phyloP scores from a whole-genome alignment of 1,140 invertebrate species.

The Hydropsyche tenuis region DNA sequence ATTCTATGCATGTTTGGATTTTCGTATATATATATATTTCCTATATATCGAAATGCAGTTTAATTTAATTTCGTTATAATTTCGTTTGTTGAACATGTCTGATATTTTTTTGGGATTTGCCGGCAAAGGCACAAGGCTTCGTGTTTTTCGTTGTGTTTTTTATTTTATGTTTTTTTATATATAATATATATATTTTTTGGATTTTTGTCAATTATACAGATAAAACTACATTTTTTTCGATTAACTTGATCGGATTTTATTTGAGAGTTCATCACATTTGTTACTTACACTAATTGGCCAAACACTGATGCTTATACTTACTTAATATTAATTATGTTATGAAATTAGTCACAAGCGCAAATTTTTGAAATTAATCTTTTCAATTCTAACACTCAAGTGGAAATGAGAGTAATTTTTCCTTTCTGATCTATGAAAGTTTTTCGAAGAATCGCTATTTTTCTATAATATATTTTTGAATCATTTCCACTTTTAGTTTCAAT shows the following conservation, averaged over 20 bases:
- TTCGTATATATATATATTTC: neutral
- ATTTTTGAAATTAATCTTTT: neutral
- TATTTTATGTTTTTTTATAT: neutral
- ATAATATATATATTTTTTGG: neutral
- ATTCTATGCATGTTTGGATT: slow-evolving; percentile 17
- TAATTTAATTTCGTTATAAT: slow-evolving; percentile 33
- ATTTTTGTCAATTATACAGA: neutral
- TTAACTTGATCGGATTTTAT: slow-evolving; percentile 19
- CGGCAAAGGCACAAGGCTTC: slow-evolving; percentile 32
- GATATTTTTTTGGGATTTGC: slow-evolving; percentile 13
- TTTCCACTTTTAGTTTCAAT: neutral
- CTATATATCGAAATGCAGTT: slow-evolving; percentile 10
- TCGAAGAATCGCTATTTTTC: too few species aligned
- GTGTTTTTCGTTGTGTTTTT: slow-evolving; percentile 29
- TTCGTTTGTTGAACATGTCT: slow-evolving; percentile 7
- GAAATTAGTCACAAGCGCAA: neutral
- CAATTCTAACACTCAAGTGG: slow-evolving; percentile 28
- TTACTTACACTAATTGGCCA: slow-evolving; percentile 6
- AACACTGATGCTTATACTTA: slow-evolving; percentile 23
- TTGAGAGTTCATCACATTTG: neutral
- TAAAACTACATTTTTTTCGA: neutral
- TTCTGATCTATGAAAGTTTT: neutral
- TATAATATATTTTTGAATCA: too few species aligned
- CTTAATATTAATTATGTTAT: neutral
- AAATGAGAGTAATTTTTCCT: slow-evolving; percentile 28